A percentile compares a stretch with the other conserved stretches of the same genome.
phyloP scores from a whole-genome alignment of 1,140 invertebrate genomes.

The Bombus affinis region DNA sequence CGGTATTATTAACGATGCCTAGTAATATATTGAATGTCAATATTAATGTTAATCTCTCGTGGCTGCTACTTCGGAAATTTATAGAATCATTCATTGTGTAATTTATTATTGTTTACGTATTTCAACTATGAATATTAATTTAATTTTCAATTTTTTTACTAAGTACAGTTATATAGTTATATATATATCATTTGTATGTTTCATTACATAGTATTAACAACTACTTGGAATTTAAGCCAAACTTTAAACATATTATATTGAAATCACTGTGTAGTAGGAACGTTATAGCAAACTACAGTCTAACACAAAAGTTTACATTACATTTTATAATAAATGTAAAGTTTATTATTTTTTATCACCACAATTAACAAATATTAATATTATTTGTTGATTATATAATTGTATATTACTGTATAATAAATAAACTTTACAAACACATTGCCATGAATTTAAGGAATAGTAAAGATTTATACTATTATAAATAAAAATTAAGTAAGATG shows the following conservation, averaged over 20 bases:
- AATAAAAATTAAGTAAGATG: conserved; percentile 4
- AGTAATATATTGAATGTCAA: conserved; percentile 55
- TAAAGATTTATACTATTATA: background rate
- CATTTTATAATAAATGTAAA: conserved; percentile 14
- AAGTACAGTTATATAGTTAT: background rate
- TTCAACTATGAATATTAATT: conserved; percentile 9
- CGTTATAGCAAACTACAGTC: background rate
- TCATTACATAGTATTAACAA: conserved; percentile 30
- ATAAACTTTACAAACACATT: background rate
- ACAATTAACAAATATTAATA: conserved; percentile 17
- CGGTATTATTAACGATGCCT: conserved; percentile 42
- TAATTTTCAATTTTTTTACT: background rate
- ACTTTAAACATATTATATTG: background rate
- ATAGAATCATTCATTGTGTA: background rate
- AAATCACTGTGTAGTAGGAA: conserved; percentile 6
- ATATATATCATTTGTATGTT: conserved; percentile 4
- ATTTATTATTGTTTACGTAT: conserved; percentile 21
- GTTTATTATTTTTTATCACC: background rate
- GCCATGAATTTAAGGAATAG: background rate
- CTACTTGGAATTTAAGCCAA: conserved; percentile 14
- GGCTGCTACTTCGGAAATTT: conserved; percentile 34
- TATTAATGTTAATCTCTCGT: conserved; percentile 37
- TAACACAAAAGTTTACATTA: conserved; percentile 32
- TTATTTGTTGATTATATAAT: conserved; percentile 1
- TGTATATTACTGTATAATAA: background rate